Base-by-base conservation (phyloP, 2,888 invertebrate genomes). In the Brachylomia viminalis region DNA sequence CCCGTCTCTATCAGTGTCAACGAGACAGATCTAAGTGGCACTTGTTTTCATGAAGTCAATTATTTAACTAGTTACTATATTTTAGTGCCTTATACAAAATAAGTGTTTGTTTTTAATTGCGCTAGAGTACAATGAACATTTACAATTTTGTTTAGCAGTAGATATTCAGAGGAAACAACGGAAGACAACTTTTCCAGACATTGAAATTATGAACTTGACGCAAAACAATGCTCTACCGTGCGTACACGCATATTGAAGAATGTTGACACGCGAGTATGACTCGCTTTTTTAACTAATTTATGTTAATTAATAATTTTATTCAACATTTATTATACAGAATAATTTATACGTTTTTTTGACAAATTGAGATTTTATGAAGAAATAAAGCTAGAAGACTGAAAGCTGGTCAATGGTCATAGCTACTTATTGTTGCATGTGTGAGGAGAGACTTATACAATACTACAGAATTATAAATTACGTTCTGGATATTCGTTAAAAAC, bases 301-400 rank as follows among this genome's bases (percentile, higher is more conserved):
- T 72, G 42, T 59, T 67, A 45, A 65, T 78, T 59, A 66, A 70
- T 64, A 13, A 45, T 80, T 61, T 75, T 71, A 81, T 82, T 76
- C 64, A 74, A 68, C 72, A 62, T 72, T 69, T 69, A 38, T 59
- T 75, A 61, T 58, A 74, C 72, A 65, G 64, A 79, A 76, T 84
- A 80, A 84, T 86, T 84, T 87, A 82, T 90, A 92, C 89, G 85
- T 72, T 82, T 70, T 81, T 88, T 90, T 89, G 91, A 91, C 89
- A 90, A 90, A 86, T 85, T 92, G 91, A 91, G 92, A 93, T 93
- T 92, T 89, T 90, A 89, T 89, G 64, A 79, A 85, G 83, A 64
- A 78, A 87, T 89, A 91, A 88, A 88, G 91, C 88, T 92, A 90
- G 86, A 95, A 95, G 93, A 93, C 93, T 93, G 93, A 93, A 77